Base-by-base conservation (phyloP, 2,797 vertebrate genomes). In the Salmo trutta region DNA sequence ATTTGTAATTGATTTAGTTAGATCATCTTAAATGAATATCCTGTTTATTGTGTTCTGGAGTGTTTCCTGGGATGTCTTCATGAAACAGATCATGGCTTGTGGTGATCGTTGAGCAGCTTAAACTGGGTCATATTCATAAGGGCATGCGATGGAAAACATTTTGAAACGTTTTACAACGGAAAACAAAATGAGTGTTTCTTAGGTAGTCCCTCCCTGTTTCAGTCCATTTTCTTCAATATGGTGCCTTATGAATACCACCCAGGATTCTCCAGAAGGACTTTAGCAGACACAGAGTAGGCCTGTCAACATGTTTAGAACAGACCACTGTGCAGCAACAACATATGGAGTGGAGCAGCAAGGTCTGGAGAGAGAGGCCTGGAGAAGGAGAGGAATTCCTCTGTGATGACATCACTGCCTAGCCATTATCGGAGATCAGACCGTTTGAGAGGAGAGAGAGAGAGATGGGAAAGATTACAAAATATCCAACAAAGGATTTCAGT, bases 401-500 rank as follows among this genome's bases (percentile, higher is more conserved):
- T 41, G 64, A 90, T 91, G 87, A 92, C 88, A 82, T 93, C 85
- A 88, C 73, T 79, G 77, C 73, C 59, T 80, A 87, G 85, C 65
- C 84, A 82, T 82, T 86, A 83, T 77, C 77, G 79, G 65, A 73
- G 85, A 80, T 71, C 83, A 85, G 81, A 78, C 74, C 66, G 72
- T 79, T 81, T 75, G 59, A 82, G 41, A 47, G 41, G 41, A 47
- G 41, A 84, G 51, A 68, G 76, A 12, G 21, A 83, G 77, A 83
- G 83, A 82, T 19, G 31, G 17, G 51, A 54, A 31, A 73, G 4
- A 14, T 68, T 51, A 67, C 17, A 78, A 75, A 76, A 84, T 72
- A 66, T 56, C 31, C 65, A 65, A 76, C 71, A 78, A 71, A 84
- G 77, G 80, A 78, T 83, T 68, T 51, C 33, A 67, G 53, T 74